phyloP scores from a whole-genome alignment of 1,140 invertebrate genomes.

The Limonius californicus region DNA sequence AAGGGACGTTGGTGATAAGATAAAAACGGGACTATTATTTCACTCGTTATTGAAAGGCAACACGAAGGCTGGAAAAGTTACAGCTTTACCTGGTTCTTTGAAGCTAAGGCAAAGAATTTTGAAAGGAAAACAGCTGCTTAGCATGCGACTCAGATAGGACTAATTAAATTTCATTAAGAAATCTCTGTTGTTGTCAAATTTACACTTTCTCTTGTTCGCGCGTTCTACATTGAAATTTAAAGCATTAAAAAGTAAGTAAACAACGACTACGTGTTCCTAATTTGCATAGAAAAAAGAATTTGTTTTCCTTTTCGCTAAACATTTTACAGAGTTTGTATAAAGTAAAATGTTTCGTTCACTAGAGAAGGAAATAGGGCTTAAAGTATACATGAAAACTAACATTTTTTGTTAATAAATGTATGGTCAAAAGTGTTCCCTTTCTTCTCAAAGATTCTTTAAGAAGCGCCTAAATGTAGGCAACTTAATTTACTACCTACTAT shows the following conservation, averaged over 20 bases:
- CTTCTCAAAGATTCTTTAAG: too few relatives aligned
- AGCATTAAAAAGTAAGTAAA: not conserved
- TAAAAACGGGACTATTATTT: not conserved
- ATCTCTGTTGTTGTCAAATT: not conserved
- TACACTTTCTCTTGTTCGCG: not conserved
- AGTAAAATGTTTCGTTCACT: too few relatives aligned
- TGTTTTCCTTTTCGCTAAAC: too few relatives aligned
- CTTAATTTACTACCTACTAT: too few relatives aligned
- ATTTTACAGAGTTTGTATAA: too few relatives aligned
- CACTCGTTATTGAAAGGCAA: not conserved
- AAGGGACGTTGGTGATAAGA: not conserved
- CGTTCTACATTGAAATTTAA: not conserved
- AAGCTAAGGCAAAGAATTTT: not conserved
- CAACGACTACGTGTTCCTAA: too few relatives aligned
- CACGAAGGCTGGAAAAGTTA: not conserved
- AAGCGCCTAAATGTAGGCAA: too few relatives aligned
- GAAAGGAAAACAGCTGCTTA: not conserved
- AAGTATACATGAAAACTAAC: too few relatives aligned
- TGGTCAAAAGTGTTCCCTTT: too few relatives aligned
- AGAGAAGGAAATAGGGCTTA: too few relatives aligned
- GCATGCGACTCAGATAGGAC: slow-evolving; percentile 1
- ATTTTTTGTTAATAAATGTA: too few relatives aligned
- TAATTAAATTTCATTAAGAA: not conserved
- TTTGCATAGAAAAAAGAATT: too few relatives aligned
- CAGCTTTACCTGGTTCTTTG: not conserved